These are phyloP conservation scores for Drosophila phalerata DNA, from an alignment of 2,888 invertebrate species.

Conservation along the genomic window DNA sequence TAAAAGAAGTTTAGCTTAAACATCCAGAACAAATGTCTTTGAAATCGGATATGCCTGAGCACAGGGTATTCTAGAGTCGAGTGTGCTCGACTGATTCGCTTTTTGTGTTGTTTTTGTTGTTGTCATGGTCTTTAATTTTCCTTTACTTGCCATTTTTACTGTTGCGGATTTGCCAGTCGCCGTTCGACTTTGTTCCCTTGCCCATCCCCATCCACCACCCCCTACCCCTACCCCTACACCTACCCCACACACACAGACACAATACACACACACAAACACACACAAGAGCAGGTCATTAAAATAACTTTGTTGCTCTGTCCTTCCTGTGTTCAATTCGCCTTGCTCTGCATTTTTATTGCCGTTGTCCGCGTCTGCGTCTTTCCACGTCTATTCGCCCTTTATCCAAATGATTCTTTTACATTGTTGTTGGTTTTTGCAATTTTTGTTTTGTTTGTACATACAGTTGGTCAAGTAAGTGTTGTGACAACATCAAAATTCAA, in stretches of 20 bases:
- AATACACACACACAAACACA: slow-evolving; percentile 25
- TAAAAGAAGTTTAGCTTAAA: too few species aligned
- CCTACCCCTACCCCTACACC: background rate
- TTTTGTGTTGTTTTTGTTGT: slow-evolving; percentile 20
- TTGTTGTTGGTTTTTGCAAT: slow-evolving; percentile 18
- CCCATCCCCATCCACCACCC: background rate
- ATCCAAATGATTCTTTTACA: slow-evolving; percentile 45
- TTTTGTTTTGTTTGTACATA: slow-evolving; percentile 17
- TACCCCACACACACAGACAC: background rate
- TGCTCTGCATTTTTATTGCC: slow-evolving; percentile 70
- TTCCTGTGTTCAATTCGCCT: slow-evolving; percentile 64
- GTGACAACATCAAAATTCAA: too few species aligned
- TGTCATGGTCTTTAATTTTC: slow-evolving; percentile 63
- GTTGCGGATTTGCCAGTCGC: slow-evolving; percentile 57
- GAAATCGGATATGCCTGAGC: too few species aligned
- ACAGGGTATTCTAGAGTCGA: too few species aligned
- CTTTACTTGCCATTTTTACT: slow-evolving; percentile 59
- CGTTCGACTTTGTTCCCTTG: slow-evolving; percentile 40
- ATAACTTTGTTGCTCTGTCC: slow-evolving; percentile 78
- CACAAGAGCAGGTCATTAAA: slow-evolving; percentile 76
- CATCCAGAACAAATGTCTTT: too few species aligned
- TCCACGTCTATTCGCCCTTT: slow-evolving; percentile 56
- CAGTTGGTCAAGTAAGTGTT: too few species aligned
- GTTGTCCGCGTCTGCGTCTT: slow-evolving; percentile 49
- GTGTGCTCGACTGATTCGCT: too few species aligned